Base-by-base conservation (phyloP, 2,888 invertebrate genomes). In the Hypomecis atomaria region DNA sequence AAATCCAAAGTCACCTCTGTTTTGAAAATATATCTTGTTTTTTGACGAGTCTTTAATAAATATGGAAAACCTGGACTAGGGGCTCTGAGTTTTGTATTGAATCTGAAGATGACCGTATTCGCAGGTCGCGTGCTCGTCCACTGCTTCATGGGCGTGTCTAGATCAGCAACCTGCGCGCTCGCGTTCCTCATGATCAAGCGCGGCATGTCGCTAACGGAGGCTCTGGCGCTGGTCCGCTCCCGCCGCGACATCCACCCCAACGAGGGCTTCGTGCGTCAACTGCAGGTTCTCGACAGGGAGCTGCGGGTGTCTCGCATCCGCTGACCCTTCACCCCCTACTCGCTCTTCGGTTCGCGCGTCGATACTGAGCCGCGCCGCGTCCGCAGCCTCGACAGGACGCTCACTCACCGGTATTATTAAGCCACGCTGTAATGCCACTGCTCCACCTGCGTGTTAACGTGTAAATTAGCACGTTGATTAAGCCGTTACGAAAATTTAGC, bases 171-270 rank as follows among this genome's bases (percentile, higher is more conserved):
- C 0, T 95, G 96, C 78, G 96, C 96, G 1, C 87, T 97, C 71
- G 96, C 97, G 5, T 97, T 96, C 83, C 92, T 97, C 65, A 97
- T 97, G 96, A 95, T 97, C 75, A 95, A 95, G 78, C 95, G 95
- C 64, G 94, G 94, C 67, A 96, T 97, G 95, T 89, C 95, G 47
- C 95, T 96, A 9, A 90, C 94, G 0, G 96, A 96, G 72, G 97
- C 97, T n/a, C 87, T 97, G 72, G 93, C 94, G 56, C 93, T 93
- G 62, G 95, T 97, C 10, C 95, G 96, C 67, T 93, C 94, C 71
- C 94, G 94, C 66, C 94, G 97, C 48, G 95, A 95, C 76, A 95
- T 97, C 74, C 94, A 95, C 78, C 97, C 97, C 49, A 97, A 97
- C 82, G 94, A 95, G 75, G 97, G 97, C 62, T 97, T 97, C 88